Evolutionary conservation across 2,888 invertebrate genomes (phyloP), one percentile per base, ranked within the genome.

Genomic region (Temnothorax unifasciatus): DNA sequence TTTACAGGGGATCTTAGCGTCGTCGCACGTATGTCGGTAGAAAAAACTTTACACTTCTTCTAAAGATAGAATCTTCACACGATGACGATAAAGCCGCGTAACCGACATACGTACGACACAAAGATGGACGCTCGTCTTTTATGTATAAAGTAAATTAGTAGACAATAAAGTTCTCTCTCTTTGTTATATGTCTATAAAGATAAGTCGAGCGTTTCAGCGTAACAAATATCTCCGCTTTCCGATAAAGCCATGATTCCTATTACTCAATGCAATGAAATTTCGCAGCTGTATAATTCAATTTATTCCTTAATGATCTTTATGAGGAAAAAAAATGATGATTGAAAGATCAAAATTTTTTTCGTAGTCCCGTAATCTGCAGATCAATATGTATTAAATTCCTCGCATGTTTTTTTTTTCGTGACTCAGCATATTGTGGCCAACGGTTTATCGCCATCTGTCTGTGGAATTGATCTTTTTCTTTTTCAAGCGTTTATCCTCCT

Each of bases 141-240:
- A 34, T 21, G 25, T 59, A 25, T 74, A 50, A 81, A 50, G 79
- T 73, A 59, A 81, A 81, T 73, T 47, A 81, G 34, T 59, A 81
- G 25, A 73, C 11, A 61, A 73, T 59, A 47, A 68, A 52, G n/a
- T 41, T 77, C 59, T 73, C 59, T 73, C 34, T 59, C 4, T 34
- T 34, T 59, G 15, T 71, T 47, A 34, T 38, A 25, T 73, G 2
- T 73, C 5, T 34, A 38, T 52, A 4, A 71, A n/a, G 18, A 73
- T 73, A 47, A 50, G 34, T 81, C 71, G 59, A 81, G 73, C 79
- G 47, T 81, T 59, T 59, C 38, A 44, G 13, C 9, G 1, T 38
- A 47, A 59, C 2, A 38, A 79, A 38, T 59, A 38, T 38, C 50
- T 18, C 3, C 13, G 34, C 15, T 64, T 21, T 15, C 1, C 8